A percentile compares a stretch with the other conserved stretches of the same genome.
Conservation (phyloP, 2,113 vertebrate genomes). For the Podiceps cristatus region DNA sequence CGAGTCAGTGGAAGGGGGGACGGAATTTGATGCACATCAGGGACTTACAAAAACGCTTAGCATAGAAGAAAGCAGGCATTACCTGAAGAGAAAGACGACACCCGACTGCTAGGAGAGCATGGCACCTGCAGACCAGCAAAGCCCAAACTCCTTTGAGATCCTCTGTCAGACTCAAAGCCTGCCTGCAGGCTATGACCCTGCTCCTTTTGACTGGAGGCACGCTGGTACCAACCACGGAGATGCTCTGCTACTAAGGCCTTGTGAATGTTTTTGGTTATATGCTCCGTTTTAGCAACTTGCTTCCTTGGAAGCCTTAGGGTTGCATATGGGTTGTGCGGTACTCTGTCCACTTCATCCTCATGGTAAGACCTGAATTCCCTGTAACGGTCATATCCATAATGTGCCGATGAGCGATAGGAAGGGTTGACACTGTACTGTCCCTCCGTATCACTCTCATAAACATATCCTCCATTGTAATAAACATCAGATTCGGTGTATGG, state of each 20-base stretch:
- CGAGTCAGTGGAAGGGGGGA: rapidly evolving
- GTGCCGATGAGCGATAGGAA: slow-evolving; percentile 78
- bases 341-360: slow-evolving; percentile 81
- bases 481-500: slow-evolving; percentile 79
- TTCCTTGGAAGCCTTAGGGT: slow-evolving; percentile 88
- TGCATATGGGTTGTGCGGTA: slow-evolving; percentile 88
- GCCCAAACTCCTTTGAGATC: slow-evolving; percentile 85
- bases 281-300: slow-evolving; percentile 81
- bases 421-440: slow-evolving; percentile 93
- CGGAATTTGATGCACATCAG: neutral
- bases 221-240: slow-evolving; percentile 94
- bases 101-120: slow-evolving; percentile 82
- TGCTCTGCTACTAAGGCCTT: slow-evolving; percentile 93
- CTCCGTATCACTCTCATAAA: slow-evolving; percentile 89
- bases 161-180: slow-evolving; percentile 85
- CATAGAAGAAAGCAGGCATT: neutral
- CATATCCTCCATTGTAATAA: slow-evolving; percentile 80
- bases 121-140: slow-evolving; percentile 83
- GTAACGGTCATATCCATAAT: slow-evolving; percentile 78
- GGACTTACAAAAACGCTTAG: neutral
- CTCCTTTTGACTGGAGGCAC: slow-evolving; percentile 86
- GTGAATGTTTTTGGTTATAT: slow-evolving; percentile 87
- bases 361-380: slow-evolving; percentile 79
- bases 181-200: slow-evolving; percentile 77
- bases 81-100: slow-evolving; percentile 85